Conservation (phyloP, 2,888 invertebrate genomes). For the Macrosoma leucophasiata region DNA sequence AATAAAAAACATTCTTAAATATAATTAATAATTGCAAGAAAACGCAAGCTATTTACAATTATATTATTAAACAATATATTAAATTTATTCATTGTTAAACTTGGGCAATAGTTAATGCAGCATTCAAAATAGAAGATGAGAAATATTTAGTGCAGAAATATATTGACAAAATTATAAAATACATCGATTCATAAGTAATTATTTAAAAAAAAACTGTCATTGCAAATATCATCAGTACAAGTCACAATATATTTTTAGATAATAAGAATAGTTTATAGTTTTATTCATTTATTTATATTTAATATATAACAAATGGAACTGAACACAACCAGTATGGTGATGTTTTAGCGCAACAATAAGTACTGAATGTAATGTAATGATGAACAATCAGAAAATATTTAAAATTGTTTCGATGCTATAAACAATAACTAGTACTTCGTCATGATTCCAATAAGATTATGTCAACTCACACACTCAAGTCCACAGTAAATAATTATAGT, state of each 20-base stretch:
- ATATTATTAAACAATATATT: slow-evolving; percentile 27
- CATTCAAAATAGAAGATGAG: slow-evolving; percentile 20
- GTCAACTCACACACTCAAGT: too few relatives aligned
- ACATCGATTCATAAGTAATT: slow-evolving; percentile 24
- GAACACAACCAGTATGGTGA: background rate
- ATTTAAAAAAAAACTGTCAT: slow-evolving; percentile 20
- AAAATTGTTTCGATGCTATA: too few relatives aligned
- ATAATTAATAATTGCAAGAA: slow-evolving; percentile 18
- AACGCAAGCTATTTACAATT: slow-evolving; percentile 34
- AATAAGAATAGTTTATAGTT: slow-evolving; percentile 29
- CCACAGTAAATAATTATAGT: too few relatives aligned
- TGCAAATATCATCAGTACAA: slow-evolving; percentile 44
- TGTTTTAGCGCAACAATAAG: background rate
- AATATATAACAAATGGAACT: background rate
- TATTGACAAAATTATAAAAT: slow-evolving; percentile 26
- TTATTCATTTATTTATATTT: slow-evolving; percentile 8
- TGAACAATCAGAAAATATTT: too few relatives aligned
- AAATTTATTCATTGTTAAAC: slow-evolving; percentile 23
- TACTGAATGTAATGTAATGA: too few relatives aligned
- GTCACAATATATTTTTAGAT: slow-evolving; percentile 42
- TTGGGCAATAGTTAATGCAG: slow-evolving; percentile 14
- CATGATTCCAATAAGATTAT: too few relatives aligned
- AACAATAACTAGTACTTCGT: too few relatives aligned
- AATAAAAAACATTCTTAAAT: slow-evolving; percentile 10
- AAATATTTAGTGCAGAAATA: slow-evolving; percentile 30